Evolutionary conservation across 2,888 invertebrate species (phyloP), one percentile per base, ranked within the genome.

Genomic region (Parnassius orleans): DNA sequence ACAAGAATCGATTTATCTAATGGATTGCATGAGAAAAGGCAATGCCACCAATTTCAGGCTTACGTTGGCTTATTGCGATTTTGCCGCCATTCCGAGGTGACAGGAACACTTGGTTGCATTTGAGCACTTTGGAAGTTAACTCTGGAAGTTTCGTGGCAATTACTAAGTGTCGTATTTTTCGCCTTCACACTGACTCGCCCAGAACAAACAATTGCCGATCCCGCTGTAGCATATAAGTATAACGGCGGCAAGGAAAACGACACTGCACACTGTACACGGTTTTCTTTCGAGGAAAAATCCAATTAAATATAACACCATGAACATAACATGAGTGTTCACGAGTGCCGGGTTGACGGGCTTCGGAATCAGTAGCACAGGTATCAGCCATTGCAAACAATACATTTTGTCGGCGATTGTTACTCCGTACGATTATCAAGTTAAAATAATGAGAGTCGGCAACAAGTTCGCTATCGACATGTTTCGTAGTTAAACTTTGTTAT

Each of bases 321-420:
- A 99, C 96, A 99, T 97, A 66, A 98, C 98, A 87, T 98, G 98
- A 61, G 98, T 98, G 84, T 98, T 97, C 74, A 99, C 94, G 65
- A 99, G 93, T 47, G 98, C 98, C 76, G 99, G 98, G 92, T 99
- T 99, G 68, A 98, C 95, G 62, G 99, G 99, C 89, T 99, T 99
- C 72, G 99, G 99, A 86, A 99, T 98, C 70, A 99, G 93, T 69
- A 99, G 93, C 75, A 99, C 98, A 64, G 99, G 99, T 77, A 99
- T 96, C 79, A 99, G 93, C 96, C 98, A 98, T 94, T 98, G 98
- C 78, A 98, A 94, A 93, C 98, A 98, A 93, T 98, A 98, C 98
- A 98, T 98, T 71, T 80, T 82, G 84, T 71, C 65, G 61, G 50
- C 51, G 51, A 12, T 14, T 51, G 5, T 14, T 19, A 50, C 54